Evolutionary conservation across 2,113 vertebrate species (phyloP).

Genomic region (Megaleporinus macrocephalus): DNA sequence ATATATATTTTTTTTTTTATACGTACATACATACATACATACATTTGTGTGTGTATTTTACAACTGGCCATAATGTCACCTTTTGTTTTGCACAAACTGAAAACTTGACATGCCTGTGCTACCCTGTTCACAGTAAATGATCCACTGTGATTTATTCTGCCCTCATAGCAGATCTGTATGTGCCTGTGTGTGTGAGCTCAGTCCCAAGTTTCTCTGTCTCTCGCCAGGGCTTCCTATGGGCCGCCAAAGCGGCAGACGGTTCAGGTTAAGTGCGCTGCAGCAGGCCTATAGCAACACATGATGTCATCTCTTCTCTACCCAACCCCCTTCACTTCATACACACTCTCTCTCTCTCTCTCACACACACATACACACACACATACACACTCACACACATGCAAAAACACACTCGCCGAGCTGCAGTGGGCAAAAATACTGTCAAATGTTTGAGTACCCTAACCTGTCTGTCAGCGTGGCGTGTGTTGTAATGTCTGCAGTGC

Average conservation of each 20-base stretch:
- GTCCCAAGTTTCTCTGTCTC: conserved; percentile 40
- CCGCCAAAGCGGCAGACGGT: conserved; percentile 68
- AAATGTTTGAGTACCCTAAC: conserved; percentile 27
- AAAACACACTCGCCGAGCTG: conserved; percentile 50
- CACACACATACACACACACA: conserved; percentile 59
- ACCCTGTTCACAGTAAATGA: not conserved
- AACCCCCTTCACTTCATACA: conserved; percentile 33
- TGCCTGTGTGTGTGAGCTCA: not conserved
- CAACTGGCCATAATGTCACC: not conserved
- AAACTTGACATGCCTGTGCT: not conserved
- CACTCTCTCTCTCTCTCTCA: no score
- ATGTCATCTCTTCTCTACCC: conserved; percentile 77
- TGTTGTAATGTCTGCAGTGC: conserved; percentile 45
- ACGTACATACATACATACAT: no score
- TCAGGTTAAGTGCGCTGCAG: conserved; percentile 75
- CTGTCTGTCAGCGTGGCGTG: conserved; percentile 9
- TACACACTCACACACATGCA: conserved; percentile 57
- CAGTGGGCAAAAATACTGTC: conserved; percentile 14
- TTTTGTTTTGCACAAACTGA: no score
- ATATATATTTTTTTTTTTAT: no score
- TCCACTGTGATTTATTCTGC: not conserved
- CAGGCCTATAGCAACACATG: conserved; percentile 84
- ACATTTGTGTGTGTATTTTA: no score
- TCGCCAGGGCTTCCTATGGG: conserved; percentile 50
- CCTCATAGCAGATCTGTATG: not conserved